These are phyloP conservation scores for Pseudonaja textilis DNA, from an alignment of 2,113 vertebrate genomes.

Conservation along the genomic window DNA sequence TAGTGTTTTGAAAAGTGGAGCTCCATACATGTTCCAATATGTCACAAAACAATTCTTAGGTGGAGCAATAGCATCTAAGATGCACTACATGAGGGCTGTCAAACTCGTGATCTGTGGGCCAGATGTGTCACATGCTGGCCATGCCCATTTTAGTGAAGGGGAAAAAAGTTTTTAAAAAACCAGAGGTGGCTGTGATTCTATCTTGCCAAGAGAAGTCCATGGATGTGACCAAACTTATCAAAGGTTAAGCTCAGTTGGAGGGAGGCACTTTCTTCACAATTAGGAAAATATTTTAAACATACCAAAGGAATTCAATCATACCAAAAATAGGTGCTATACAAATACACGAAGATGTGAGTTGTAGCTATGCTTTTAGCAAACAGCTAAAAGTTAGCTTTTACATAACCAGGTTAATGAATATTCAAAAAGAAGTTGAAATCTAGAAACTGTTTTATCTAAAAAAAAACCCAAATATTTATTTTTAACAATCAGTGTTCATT, in stretches of 20 bases:
- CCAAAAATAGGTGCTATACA: not conserved
- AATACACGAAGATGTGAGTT: not conserved
- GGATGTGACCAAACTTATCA: not conserved
- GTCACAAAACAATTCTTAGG: not conserved
- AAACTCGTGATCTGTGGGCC: too few species aligned
- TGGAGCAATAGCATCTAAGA: not conserved
- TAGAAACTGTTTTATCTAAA: constrained; percentile 1
- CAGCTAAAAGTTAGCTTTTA: not conserved
- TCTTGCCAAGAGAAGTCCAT: not conserved
- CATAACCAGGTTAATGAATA: constrained; percentile 27
- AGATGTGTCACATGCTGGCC: too few species aligned
- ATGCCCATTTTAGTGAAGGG: too few species aligned
- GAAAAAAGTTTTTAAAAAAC: not conserved
- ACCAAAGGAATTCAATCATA: not conserved
- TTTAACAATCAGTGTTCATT: constrained; percentile 7
- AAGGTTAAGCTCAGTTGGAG: not conserved
- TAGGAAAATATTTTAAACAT: not conserved
- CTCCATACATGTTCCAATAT: not conserved
- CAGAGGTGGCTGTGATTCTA: not conserved
- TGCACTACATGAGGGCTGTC: not conserved
- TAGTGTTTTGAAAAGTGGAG: not conserved
- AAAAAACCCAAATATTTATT: not conserved
- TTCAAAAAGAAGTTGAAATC: constrained; percentile 27
- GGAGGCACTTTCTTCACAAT: not conserved
- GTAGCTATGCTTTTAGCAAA: not conserved